These are phyloP conservation scores for Saturnia pavonia DNA, from an alignment of 2,888 invertebrate species.

Conservation along the genomic window DNA sequence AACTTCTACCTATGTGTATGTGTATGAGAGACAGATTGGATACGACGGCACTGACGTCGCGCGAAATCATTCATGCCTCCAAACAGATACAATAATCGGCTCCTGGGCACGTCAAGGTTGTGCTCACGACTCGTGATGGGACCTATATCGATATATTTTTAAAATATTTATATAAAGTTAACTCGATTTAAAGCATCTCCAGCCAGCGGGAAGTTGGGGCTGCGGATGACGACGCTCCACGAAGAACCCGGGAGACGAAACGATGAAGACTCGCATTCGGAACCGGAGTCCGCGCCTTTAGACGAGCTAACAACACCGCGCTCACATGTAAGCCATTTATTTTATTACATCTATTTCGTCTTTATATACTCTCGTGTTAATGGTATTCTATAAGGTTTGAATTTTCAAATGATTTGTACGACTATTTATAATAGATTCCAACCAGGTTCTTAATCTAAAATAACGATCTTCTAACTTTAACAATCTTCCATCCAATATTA, in stretches of 20 bases:
- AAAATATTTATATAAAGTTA: neutral
- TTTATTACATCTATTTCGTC: neutral
- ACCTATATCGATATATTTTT: neutral
- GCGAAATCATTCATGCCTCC: neutral
- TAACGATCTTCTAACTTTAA: too few relatives aligned
- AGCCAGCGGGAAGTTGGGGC: conserved; percentile 90
- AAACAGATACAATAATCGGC: neutral
- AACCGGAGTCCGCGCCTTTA: conserved; percentile 68
- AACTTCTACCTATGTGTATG: neutral
- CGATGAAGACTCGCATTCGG: conserved; percentile 77
- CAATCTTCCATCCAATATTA: too few relatives aligned
- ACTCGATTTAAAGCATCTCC: conserved; percentile 85
- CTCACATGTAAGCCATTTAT: conserved; percentile 54
- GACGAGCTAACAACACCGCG: conserved; percentile 68
- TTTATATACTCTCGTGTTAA: neutral
- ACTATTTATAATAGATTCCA: too few relatives aligned
- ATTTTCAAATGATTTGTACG: too few relatives aligned
- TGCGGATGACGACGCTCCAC: conserved; percentile 95
- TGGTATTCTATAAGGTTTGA: too few relatives aligned
- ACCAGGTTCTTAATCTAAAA: too few relatives aligned
- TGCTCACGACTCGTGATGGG: neutral
- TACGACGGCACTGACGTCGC: too few relatives aligned
- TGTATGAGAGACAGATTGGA: neutral
- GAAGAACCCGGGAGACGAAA: conserved; percentile 87
- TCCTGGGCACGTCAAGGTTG: neutral